Evolutionary conservation across 2,888 invertebrate species (phyloP).

Genomic region (Entomobrya multifasciata): DNA sequence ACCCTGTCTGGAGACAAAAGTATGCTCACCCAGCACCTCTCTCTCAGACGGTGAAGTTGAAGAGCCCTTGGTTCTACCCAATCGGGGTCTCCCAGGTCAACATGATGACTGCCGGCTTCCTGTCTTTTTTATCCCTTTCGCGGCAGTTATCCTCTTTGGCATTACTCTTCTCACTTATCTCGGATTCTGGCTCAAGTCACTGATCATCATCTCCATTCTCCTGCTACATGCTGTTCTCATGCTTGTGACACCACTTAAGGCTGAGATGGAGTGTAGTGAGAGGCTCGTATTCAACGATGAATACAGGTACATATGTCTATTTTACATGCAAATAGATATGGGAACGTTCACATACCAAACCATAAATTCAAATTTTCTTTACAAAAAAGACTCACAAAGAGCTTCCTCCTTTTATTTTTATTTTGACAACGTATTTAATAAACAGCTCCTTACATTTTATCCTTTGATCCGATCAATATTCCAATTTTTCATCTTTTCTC

Average conservation of each 20-base stretch:
- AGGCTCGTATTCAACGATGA: conserved; percentile 69
- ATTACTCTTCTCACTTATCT: conserved; percentile 88
- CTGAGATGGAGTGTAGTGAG: conserved; percentile 78
- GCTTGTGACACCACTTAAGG: conserved; percentile 74
- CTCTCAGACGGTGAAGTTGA: conserved; percentile 64
- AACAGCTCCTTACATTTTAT: background rate
- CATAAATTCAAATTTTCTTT: background rate
- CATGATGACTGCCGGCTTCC: conserved; percentile 85
- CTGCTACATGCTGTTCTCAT: conserved; percentile 81
- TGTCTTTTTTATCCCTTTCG: conserved; percentile 88
- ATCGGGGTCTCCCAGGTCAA: conserved; percentile 70
- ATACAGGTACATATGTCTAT: conserved; percentile 64
- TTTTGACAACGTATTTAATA: background rate
- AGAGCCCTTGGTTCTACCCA: conserved; percentile 78
- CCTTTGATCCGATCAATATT: conserved; percentile 34
- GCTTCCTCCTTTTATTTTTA: background rate
- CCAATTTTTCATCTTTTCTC: conserved; percentile 11
- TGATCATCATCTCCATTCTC: conserved; percentile 85
- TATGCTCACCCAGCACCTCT: conserved; percentile 63
- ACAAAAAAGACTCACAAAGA: background rate
- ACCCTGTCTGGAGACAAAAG: conserved; percentile 77
- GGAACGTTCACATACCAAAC: background rate
- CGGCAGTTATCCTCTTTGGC: conserved; percentile 86
- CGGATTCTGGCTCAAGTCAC: conserved; percentile 86
- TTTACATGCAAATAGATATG: background rate